A percentile compares a stretch with the other conserved stretches of the same genome.
phyloP scores from a whole-genome alignment of 2,797 vertebrate genomes.

The Paguma larvata region DNA sequence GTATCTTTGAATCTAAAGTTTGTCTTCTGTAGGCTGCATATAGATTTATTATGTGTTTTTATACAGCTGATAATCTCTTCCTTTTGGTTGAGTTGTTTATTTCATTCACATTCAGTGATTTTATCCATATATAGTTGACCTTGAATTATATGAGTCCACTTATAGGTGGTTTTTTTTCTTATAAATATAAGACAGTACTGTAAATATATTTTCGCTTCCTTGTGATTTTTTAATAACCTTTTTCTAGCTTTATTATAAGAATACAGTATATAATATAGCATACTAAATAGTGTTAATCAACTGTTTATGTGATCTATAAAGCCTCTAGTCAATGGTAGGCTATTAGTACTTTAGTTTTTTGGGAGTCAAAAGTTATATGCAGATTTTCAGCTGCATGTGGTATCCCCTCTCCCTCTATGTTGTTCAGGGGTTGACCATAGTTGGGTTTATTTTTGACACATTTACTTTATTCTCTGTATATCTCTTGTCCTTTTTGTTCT shows the following conservation, averaged over 20 bases:
- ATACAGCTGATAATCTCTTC: neutral
- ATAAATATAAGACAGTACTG: neutral
- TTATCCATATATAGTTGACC: neutral
- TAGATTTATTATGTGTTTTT: neutral
- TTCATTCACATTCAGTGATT: neutral
- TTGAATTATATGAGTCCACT: neutral
- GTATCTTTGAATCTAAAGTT: neutral
- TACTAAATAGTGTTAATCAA: neutral
- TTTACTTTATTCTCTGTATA: neutral
- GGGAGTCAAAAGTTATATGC: neutral
- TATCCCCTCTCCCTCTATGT: neutral
- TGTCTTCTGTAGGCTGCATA: neutral
- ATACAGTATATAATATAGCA: neutral
- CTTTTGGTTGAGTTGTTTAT: slow-evolving; percentile 13
- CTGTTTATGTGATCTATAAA: neutral
- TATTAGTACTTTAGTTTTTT: neutral
- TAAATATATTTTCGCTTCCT: neutral
- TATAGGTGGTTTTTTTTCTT: neutral
- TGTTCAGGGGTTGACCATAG: neutral
- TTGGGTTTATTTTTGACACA: neutral
- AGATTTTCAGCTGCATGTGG: neutral
- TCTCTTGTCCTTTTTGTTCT: neutral
- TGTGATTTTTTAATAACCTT: neutral
- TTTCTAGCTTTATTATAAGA: neutral
- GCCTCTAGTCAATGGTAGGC: neutral